Base-by-base conservation (phyloP, 2,888 invertebrate species). In the Apomyelois bistriatella region DNA sequence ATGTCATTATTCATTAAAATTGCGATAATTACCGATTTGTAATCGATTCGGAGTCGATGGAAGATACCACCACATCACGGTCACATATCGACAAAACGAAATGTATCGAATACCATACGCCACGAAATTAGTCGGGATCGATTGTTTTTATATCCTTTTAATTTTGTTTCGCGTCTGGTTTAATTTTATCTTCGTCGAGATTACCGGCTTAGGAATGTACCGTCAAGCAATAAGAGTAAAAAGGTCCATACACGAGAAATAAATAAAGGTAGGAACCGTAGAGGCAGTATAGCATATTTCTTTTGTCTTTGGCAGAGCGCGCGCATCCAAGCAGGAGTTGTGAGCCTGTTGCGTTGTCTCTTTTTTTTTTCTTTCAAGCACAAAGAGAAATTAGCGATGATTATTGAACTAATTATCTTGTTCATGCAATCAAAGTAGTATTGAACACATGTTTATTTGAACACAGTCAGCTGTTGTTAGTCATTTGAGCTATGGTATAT, bases 111-210 rank as follows among this genome's bases (percentile, higher is more conserved):
- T 76, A 74, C 80, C 85, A 82, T 83, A 85, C 86, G 76, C 79
- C 84, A 85, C 87, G 73, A 85, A 90, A 89, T 90, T 90, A 89
- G 88, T 86, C 69, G 72, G 78, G 77, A 78, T 82, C 83, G 82
- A 84, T 80, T 77, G 77, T 84, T 85, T 85, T 85, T 82, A 84
- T 84, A 72, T 82, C 84, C 79, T 88, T 89, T 89, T 89, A 86
- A 88, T 89, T 89, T 90, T 88, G 82, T 89, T 90, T 85, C 82
- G 82, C 85, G 90, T 90, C 90, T 90, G 88, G 86, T 85, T 88
- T 88, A 89, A 90, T 88, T 89, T 90, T 88, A 88, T 88, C 87
- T 80, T 82, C 83, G 88, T 85, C 84, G 82, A 83, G 88, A 88
- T 89, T 88, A 88, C 89, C 80, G 83, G 82, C 87, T 86, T 85